Evolutionary conservation across 1,140 invertebrate species (phyloP).

Genomic region (Eueides isabella): DNA sequence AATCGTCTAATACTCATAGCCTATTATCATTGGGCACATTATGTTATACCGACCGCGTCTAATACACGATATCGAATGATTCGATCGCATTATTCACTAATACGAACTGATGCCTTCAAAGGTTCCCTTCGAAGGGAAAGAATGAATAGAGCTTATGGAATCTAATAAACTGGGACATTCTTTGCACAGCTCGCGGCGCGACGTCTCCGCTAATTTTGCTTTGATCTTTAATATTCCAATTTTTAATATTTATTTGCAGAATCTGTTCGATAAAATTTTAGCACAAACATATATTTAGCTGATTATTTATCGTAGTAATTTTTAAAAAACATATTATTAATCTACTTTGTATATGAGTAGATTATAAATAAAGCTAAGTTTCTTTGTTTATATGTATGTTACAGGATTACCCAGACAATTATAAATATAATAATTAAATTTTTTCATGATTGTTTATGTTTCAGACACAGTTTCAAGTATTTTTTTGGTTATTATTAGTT

Average conservation of each 20-base stretch:
- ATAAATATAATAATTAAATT: too few relatives aligned
- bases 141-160: constrained; percentile 79
- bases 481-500: too few relatives aligned
- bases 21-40: constrained; percentile 73
- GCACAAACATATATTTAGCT: background rate
- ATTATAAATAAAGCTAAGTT: too few relatives aligned
- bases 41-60: constrained; percentile 57
- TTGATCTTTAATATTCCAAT: constrained; percentile 34
- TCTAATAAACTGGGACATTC: constrained; percentile 79
- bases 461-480: too few relatives aligned
- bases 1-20: constrained; percentile 66
- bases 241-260: background rate
- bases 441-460: too few relatives aligned
- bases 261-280: background rate
- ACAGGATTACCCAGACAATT: too few relatives aligned
- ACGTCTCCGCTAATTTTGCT: constrained; percentile 63
- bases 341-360: background rate
- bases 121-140: constrained; percentile 69
- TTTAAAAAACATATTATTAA: background rate
- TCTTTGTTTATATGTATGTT: background rate
- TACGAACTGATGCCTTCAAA: constrained; percentile 72
- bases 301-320: background rate
- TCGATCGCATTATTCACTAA: constrained; percentile 76
- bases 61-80: constrained; percentile 74
- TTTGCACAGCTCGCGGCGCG: constrained; percentile 53